Conservation (phyloP, 2,888 invertebrate genomes). For the Tetragonisca angustula region DNA sequence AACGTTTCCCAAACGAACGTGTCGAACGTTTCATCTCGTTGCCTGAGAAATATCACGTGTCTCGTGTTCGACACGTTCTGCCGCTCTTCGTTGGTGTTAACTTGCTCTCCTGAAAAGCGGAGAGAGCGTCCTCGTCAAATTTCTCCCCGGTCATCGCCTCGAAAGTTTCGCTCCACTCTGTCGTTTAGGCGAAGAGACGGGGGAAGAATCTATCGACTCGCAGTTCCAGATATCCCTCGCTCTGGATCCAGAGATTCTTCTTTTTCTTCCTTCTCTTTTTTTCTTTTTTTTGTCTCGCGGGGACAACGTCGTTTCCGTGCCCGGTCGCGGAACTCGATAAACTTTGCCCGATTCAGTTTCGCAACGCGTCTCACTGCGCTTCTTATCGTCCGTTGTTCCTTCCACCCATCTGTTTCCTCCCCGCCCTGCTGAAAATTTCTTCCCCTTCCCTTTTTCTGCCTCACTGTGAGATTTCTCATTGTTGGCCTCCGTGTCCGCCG, state of each 20-base stretch:
- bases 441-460: neutral
- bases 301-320: slow-evolving; percentile 35
- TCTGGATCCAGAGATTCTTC: neutral
- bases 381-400: slow-evolving; percentile 42
- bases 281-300: neutral
- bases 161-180: neutral
- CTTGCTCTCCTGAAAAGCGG: neutral
- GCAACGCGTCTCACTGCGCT: slow-evolving; percentile 11
- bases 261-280: neutral
- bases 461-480: neutral
- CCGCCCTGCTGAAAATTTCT: neutral
- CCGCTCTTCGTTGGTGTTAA: neutral
- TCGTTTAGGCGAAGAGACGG: neutral
- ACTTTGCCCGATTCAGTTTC: slow-evolving; percentile 46
- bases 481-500: neutral
- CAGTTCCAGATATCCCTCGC: neutral
- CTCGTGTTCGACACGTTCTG: neutral
- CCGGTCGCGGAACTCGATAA: slow-evolving; percentile 41
- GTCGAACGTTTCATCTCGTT: neutral
- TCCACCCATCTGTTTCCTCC: slow-evolving; percentile 18
- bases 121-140: neutral
- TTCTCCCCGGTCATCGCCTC: neutral
- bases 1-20: slow-evolving; percentile 10
- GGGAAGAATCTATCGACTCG: neutral
- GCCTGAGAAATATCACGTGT: neutral